Evolutionary conservation across 2,113 vertebrate species (phyloP).

Genomic region (Rattus norvegicus): GRCr8 NC_086024.1:106724001-106724500

Average conservation of each 20-base stretch:
- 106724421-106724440: not conserved
- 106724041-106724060: slow-evolving; percentile 30
- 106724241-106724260: not conserved
- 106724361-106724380: slow-evolving; percentile 5
- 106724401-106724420: not conserved
- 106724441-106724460: not conserved
- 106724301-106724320: not conserved
- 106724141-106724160: not conserved
- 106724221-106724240: not conserved
- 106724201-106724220: not conserved
- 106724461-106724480: not conserved
- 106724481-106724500: not conserved
- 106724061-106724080: not conserved
- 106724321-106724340: not conserved
- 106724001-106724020: not conserved
- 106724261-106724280: not conserved
- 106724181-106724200: not conserved
- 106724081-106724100: not conserved
- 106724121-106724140: not conserved
- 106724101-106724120: slow-evolving; percentile 48
- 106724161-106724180: not conserved
- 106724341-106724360: not conserved
- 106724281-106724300: not conserved
- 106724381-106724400: not conserved
- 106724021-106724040: not conserved